Base-by-base conservation (phyloP, 2,888 invertebrate genomes). In the Petrophora chlorosata region DNA sequence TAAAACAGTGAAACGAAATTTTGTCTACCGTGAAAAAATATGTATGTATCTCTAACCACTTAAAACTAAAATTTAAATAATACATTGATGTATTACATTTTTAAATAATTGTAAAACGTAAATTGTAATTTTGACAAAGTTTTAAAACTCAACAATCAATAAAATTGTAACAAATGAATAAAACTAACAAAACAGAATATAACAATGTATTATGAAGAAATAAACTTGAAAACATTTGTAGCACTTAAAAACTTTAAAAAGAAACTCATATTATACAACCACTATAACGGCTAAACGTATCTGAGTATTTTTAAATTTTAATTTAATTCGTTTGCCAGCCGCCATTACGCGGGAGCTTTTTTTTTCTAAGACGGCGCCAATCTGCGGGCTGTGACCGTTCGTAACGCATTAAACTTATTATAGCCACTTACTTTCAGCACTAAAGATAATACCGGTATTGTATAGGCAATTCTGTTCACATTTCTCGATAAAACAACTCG, bases 391-490 rank as follows among this genome's bases (percentile, higher is more conserved):
- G 69, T 63, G 70, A 55, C 70, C 72, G 61, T 67, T 66, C 70
- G 58, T 67, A 63, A 66, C 66, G 65, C 79, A 80, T 82, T 82
- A 81, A 85, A 85, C 76, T 80, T 81, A 80, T 85, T 85, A 86
- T 84, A 82, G 80, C 75, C 81, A 81, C 80, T 87, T 82, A 85
- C 73, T 79, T 61, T 63, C 62, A 68, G 77, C 76, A 76, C 75
- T 85, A 83, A 85, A 85, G 84, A 86, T 86, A 84, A 84, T 78
- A 68, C 77, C 76, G 67, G 74, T 79, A 84, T 85, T 82, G 82
- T 83, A 81, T 75, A 78, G 75, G 79, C 71, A 71, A 76, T 84
- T 82, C 70, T 74, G 79, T 84, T 77, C 79, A 79, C 79, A 82
- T 82, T 81, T 76, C 68, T 70, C 71, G 83, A 82, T 85, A 85